Base-by-base conservation (phyloP, 2,888 invertebrate species). In the Microplitis deprimator region DNA sequence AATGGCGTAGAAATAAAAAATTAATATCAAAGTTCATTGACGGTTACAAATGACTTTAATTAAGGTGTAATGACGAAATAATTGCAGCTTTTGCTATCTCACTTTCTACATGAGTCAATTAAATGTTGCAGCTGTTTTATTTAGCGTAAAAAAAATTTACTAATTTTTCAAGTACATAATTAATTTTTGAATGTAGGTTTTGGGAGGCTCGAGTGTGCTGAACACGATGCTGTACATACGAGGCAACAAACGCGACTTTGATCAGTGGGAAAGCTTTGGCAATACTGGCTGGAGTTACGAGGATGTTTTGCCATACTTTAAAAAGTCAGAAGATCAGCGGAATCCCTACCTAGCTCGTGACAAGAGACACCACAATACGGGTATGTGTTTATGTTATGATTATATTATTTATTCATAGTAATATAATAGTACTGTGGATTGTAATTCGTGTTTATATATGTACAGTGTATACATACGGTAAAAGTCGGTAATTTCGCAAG, bases 161-260 rank as follows among this genome's bases (percentile, higher is more conserved):
- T 5, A 0, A 50, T 13, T 50, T 50, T 50, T 17, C n/a, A n/a
- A 13, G 13, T 13, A 17, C 62, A 16, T 62, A 16, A 8, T 16
- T 6, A 8, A 62, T 17, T 62, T 62, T 17, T 62, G 3, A 17
- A 40, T 64, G 1, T 75, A 90, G 90, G 94, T 96, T 0, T 91
- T 97, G 0, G 97, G 97, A 0, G 97, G 97, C 0, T 96, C 95
- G 5, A 96, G 96, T 61, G 96, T 96, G 0, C 91, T 97, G 0
- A 97, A 97, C 87, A 96, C 96, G 1, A 97, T 97, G 97, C 92
- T 97, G 0, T 98, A 98, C 88, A 93, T 97, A 65, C 91, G 98
- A 79, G 98, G 98, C 0, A 97, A 97, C 89, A 92, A 93, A 76
- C 91, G 95, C 0, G 97, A 98, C 89, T 98, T 93, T 87, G 95